Evolutionary conservation across 2,113 vertebrate species (phyloP), one percentile per base, ranked within the genome.

Genomic region (Pelecanus crispus): DNA sequence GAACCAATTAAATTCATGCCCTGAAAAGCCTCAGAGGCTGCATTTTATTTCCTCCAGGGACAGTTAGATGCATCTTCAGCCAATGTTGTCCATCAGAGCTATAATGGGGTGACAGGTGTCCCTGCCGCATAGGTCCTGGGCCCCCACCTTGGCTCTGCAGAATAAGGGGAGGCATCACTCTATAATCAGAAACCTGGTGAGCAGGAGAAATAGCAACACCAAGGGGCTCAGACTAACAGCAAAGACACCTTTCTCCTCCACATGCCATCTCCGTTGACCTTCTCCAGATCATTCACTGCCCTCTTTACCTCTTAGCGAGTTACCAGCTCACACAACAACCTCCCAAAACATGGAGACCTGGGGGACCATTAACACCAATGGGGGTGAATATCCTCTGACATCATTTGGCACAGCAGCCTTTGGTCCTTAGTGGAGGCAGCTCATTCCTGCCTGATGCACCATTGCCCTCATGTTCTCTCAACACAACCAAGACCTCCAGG

Each of bases 81-180:
- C 9, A 11, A 7, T 25, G n/a, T 10, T 81, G n/a, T n/a, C 55
- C 53, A 42, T 19, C 62, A 65, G 34, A 56, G 31, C 11, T 36
- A 13, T 29, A 36, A 56, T 0, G 0, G 16, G 29, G 9, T 73
- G 36, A n/a, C 1, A 11, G 28, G 36, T 20, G 28, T 24, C 45
- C 31, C 9, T 34, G 10, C 11, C 11, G 24, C 14, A 3, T 6
- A 5, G 26, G 20, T 47, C 15, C 55, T 55, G 53, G 19, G 55
- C 6, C 22, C 36, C 11, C 11, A 45, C 3, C 20, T 28, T 5
- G 2, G 13, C 59, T 65, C 55, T 78, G 45, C 44, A 87, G 65
- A 32, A 13, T 25, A 34, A 62, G 14, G 21, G 10, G 11, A 18
- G 15, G 10, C 16, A 34, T 15, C 44, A 17, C 0, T 0, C 7